These are phyloP conservation scores for Bombus ignitus DNA, from an alignment of 1,140 invertebrate genomes.

Conservation along the genomic window DNA sequence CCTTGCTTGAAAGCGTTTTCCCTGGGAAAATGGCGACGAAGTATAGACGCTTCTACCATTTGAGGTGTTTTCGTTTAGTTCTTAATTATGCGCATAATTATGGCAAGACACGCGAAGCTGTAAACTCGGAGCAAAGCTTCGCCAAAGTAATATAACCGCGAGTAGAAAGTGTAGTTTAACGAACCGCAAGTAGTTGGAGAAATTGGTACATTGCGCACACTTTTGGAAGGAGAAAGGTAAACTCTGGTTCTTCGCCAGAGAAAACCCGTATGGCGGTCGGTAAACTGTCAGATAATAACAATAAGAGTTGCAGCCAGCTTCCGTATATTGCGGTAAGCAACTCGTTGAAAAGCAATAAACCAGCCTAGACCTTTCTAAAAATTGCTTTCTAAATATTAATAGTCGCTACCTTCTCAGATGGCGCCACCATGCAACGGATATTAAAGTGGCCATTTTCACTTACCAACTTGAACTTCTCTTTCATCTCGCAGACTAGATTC, in stretches of 20 bases:
- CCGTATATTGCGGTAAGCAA: background rate
- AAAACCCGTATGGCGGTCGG: background rate
- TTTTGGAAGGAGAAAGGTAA: background rate
- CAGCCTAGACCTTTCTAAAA: background rate
- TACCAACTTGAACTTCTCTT: background rate
- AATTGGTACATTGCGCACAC: background rate
- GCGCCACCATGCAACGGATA: background rate
- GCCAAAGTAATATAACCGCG: background rate
- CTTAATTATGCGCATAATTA: constrained; percentile 3
- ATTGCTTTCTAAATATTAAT: background rate
- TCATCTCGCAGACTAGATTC: background rate
- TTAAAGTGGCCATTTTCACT: background rate
- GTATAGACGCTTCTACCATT: background rate
- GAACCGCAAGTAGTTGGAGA: background rate
- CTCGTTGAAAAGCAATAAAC: constrained; percentile 5
- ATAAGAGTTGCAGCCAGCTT: background rate
- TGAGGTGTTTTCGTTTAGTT: background rate
- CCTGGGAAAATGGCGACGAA: background rate
- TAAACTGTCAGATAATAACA: constrained; percentile 13
- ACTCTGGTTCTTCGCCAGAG: background rate
- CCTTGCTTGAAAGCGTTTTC: background rate
- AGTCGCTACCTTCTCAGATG: background rate
- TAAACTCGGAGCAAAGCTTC: background rate
- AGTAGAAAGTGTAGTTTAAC: background rate
- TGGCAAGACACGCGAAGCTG: background rate